Conservation (phyloP, 2,797 vertebrate species). For the Pseudocheirus occidentalis region DNA sequence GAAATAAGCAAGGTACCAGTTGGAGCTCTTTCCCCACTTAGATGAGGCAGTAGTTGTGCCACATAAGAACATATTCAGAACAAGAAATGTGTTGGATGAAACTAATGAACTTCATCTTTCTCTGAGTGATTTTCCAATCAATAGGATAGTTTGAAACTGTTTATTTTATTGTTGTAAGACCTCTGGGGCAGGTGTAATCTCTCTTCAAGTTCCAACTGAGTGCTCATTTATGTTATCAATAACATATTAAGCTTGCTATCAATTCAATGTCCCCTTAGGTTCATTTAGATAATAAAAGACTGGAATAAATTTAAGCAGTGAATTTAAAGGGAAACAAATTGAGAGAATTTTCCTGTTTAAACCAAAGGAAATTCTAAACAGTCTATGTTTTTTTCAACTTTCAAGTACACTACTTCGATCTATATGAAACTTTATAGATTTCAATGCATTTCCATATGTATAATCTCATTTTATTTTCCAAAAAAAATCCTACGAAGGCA, state of each 20-base stretch:
- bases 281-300: not conserved
- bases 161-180: not conserved
- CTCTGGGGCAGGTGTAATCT: not conserved
- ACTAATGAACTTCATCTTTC: not conserved
- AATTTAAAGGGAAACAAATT: not conserved
- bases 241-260: not conserved
- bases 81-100: not conserved
- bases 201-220: not conserved
- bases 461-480: not conserved
- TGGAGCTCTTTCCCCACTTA: not conserved
- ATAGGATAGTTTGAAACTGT: not conserved
- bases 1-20: not conserved
- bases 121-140: slow-evolving; percentile 7
- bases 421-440: not conserved
- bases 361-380: not conserved
- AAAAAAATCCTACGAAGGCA: not conserved
- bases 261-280: not conserved
- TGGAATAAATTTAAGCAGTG: not conserved
- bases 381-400: not conserved
- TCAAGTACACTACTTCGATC: not conserved
- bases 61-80: not conserved
- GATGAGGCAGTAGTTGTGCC: not conserved
- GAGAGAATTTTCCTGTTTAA: not conserved
- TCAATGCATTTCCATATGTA: not conserved
- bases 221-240: not conserved